Evolutionary conservation across 2,113 vertebrate genomes (phyloP).

Genomic region (Danionella cerebrum): DNA sequence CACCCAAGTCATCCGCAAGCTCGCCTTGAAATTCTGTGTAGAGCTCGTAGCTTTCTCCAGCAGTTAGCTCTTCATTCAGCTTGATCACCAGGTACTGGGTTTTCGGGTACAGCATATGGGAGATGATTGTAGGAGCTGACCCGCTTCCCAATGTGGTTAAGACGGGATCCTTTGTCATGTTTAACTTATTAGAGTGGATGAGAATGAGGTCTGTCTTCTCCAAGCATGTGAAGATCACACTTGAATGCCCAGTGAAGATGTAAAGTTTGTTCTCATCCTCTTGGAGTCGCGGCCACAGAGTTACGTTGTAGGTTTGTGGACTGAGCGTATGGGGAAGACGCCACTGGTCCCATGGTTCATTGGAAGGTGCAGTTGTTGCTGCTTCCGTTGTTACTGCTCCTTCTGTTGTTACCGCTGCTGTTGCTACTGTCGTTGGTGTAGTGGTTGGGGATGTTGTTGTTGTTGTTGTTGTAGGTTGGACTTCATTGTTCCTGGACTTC

Average conservation of each 20-base stretch:
- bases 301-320: slow-evolving; percentile 11
- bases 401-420: background rate
- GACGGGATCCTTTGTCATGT: slow-evolving; percentile 49
- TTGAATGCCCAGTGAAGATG: slow-evolving; percentile 73
- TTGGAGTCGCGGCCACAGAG: slow-evolving; percentile 3
- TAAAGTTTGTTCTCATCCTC: background rate
- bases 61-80: slow-evolving; percentile 40
- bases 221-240: slow-evolving; percentile 65
- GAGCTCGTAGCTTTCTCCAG: slow-evolving; percentile 59
- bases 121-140: slow-evolving; percentile 7
- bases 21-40: slow-evolving; percentile 68
- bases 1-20: slow-evolving; percentile 78
- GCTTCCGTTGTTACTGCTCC: background rate
- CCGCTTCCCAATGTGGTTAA: background rate
- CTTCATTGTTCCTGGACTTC: slow-evolving; percentile 58
- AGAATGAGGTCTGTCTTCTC: slow-evolving; percentile 71
- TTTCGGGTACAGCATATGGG: slow-evolving; percentile 48
- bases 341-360: slow-evolving; percentile 58
- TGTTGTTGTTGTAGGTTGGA: slow-evolving; percentile 33
- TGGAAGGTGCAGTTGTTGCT: slow-evolving; percentile 40
- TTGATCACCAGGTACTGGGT: slow-evolving; percentile 79
- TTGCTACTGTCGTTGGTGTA: slow-evolving; percentile 5
- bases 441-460: background rate
- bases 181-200: slow-evolving; percentile 85
- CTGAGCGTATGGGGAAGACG: slow-evolving; percentile 20